Conservation (phyloP, 1,140 invertebrate genomes). For the Bombus cullumanus region DNA sequence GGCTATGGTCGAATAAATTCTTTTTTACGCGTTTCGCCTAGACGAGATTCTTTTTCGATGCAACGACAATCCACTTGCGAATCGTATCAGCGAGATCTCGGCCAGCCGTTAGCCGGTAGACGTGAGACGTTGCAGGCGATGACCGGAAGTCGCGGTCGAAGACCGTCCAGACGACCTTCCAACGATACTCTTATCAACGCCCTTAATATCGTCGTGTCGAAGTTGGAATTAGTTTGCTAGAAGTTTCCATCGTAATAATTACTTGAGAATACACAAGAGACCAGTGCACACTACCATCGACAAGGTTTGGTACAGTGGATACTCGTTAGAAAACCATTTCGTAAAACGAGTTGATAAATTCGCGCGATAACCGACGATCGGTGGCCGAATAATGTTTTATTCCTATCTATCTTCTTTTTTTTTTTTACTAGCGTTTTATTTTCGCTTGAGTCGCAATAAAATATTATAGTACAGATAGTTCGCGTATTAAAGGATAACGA, state of each 20-base stretch:
- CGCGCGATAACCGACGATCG: background rate
- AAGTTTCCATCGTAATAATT: background rate
- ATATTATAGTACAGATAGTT: background rate
- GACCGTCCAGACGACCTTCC: slow-evolving; percentile 29
- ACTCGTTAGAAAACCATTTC: background rate
- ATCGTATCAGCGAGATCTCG: slow-evolving; percentile 52
- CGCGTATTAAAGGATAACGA: background rate
- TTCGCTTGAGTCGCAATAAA: background rate
- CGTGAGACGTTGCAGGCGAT: slow-evolving; percentile 27
- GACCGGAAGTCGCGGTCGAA: slow-evolving; percentile 57
- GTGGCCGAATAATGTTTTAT: background rate
- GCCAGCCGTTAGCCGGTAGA: slow-evolving; percentile 19
- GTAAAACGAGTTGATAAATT: background rate
- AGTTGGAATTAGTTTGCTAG: background rate
- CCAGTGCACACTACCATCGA: background rate
- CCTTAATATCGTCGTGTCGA: slow-evolving; percentile 40
- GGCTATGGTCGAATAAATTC: background rate
- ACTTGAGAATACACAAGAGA: background rate
- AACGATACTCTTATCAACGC: slow-evolving; percentile 48
- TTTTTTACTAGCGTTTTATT: background rate
- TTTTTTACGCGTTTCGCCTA: background rate
- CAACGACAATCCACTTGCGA: slow-evolving; percentile 33
- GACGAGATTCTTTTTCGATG: background rate
- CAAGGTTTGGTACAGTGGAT: background rate
- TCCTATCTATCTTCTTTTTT: no score